Evolutionary conservation across 2,888 invertebrate genomes (phyloP).

Genomic region (Monochamus alternatus): DNA sequence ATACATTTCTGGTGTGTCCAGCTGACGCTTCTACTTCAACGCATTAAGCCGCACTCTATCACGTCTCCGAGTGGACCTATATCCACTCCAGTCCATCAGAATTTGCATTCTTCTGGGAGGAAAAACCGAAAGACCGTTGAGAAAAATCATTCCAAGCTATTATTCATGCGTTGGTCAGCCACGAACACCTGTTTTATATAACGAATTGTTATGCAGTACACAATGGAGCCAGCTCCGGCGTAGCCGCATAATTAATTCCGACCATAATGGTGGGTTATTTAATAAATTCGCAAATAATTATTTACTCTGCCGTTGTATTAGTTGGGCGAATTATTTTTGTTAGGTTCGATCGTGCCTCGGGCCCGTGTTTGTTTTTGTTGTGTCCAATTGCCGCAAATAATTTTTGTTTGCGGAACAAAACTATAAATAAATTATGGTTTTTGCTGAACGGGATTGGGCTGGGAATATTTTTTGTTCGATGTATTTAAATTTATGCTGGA

Average conservation of each 20-base stretch:
- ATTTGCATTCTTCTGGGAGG: too few relatives aligned
- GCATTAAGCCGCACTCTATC: too few relatives aligned
- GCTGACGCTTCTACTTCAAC: too few relatives aligned
- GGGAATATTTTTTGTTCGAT: too few relatives aligned
- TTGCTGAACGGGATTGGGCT: too few relatives aligned
- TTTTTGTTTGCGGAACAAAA: background rate
- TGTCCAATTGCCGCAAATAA: background rate
- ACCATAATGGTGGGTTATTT: background rate
- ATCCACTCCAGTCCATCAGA: too few relatives aligned
- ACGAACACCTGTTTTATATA: background rate
- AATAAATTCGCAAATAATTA: background rate
- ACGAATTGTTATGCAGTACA: background rate
- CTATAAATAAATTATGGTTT: too few relatives aligned
- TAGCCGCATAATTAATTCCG: slow-evolving; percentile 4
- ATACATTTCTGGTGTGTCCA: too few relatives aligned
- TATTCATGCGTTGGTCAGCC: background rate
- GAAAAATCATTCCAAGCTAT: background rate
- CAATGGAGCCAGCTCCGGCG: background rate
- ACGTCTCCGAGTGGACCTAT: too few relatives aligned
- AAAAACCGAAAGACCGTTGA: too few relatives aligned
- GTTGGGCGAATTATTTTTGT: background rate
- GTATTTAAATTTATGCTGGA: too few relatives aligned
- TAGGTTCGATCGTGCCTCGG: too few relatives aligned
- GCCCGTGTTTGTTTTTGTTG: background rate
- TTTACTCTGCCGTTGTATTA: background rate